These are phyloP conservation scores for Sapayoa aenigma DNA, from an alignment of 2,113 vertebrate species.

Conservation along the genomic window DNA sequence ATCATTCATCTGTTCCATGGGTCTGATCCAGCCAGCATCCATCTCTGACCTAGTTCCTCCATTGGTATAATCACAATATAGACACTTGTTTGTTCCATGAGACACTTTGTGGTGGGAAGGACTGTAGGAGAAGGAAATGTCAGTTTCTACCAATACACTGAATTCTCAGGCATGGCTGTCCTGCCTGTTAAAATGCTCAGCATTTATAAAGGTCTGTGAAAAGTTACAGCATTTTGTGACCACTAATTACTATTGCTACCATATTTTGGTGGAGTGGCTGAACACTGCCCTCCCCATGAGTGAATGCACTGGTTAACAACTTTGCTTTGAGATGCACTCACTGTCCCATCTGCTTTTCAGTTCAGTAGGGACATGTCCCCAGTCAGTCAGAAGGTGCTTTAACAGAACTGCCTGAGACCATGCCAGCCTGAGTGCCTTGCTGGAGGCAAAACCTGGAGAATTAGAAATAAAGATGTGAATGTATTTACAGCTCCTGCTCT, in stretches of 20 bases:
- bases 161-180: slow-evolving; percentile 26
- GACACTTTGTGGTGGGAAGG: not conserved
- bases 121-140: not conserved
- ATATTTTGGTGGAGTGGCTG: not conserved
- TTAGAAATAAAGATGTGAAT: not conserved
- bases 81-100: not conserved
- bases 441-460: not conserved
- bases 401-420: not conserved
- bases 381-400: not conserved
- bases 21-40: not conserved
- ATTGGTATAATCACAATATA: not conserved
- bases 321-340: not conserved
- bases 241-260: slow-evolving; percentile 9
- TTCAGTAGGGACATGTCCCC: not conserved
- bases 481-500: not conserved
- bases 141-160: not conserved
- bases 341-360: not conserved
- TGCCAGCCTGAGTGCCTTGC: not conserved
- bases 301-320: not conserved
- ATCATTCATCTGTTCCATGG: not conserved
- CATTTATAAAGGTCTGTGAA: not conserved
- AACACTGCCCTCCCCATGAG: not conserved
- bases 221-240: slow-evolving; percentile 5
- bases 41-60: not conserved
- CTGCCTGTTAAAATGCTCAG: slow-evolving; percentile 13